phyloP scores from a whole-genome alignment of 2,888 invertebrate species.

The Polyommatus icarus region DNA sequence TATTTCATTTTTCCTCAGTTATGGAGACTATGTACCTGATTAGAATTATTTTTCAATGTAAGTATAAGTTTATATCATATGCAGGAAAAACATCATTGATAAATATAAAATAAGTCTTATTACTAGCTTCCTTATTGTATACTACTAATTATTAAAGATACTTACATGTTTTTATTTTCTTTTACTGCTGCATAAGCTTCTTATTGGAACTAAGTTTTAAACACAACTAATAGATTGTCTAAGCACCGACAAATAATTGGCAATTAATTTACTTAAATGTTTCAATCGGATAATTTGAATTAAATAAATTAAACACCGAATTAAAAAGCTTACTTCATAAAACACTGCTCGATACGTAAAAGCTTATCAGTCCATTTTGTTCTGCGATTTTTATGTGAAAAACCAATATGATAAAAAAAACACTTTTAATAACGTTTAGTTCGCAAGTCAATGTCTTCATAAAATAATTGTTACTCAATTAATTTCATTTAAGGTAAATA shows the following conservation, averaged over 20 bases:
- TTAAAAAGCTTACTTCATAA: background rate
- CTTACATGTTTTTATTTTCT: slow-evolving; percentile 25
- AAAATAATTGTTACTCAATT: background rate
- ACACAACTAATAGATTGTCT: background rate
- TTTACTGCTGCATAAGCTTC: slow-evolving; percentile 13
- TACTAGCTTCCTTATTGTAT: background rate
- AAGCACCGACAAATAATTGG: background rate
- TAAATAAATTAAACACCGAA: background rate
- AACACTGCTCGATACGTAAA: background rate
- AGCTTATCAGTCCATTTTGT: background rate
- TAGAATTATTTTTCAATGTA: no score
- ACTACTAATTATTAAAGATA: background rate
- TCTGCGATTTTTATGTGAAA: background rate
- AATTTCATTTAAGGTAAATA: background rate
- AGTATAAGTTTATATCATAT: background rate
- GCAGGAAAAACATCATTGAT: background rate
- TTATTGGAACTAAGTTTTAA: background rate
- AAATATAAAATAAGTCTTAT: background rate
- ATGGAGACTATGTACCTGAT: no score
- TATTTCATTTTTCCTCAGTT: no score
- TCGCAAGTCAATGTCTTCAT: background rate
- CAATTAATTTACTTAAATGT: background rate
- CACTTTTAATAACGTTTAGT: background rate
- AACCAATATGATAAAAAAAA: background rate
- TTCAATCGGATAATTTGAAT: background rate